Evolutionary conservation across 1,140 invertebrate genomes (phyloP).

Genomic region (Cydia pomonella): DNA sequence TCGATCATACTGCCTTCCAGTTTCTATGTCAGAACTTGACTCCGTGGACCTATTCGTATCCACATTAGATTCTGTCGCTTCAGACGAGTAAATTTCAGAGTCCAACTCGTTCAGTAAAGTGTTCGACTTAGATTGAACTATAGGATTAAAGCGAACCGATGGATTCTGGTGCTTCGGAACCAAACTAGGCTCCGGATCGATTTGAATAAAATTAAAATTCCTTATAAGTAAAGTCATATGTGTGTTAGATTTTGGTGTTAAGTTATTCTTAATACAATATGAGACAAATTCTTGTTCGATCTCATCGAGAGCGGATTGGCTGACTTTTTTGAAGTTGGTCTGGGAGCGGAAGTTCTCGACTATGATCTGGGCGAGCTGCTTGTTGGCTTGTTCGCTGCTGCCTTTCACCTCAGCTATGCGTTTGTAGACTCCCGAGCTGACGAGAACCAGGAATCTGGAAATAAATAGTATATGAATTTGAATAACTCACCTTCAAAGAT

Average conservation of each 20-base stretch:
- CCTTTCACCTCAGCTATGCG: conserved; percentile 89
- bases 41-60: conserved; percentile 69
- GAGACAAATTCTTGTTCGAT: conserved; percentile 92
- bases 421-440: conserved; percentile 93
- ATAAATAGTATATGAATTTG: too few species aligned
- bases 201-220: conserved; percentile 92
- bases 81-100: conserved; percentile 60
- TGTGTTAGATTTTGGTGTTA: conserved; percentile 74
- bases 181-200: conserved; percentile 77
- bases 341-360: conserved; percentile 92
- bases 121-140: conserved; percentile 79
- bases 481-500: too few species aligned
- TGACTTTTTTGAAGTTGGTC: conserved; percentile 89
- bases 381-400: conserved; percentile 89
- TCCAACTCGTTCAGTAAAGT: conserved; percentile 69
- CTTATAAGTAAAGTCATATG: conserved; percentile 89
- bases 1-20: conserved; percentile 68
- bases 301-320: conserved; percentile 93
- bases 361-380: conserved; percentile 89
- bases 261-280: conserved; percentile 85
- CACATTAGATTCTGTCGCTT: conserved; percentile 57
- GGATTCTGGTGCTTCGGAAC: conserved; percentile 57
- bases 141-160: conserved; percentile 82
- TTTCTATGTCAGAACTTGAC: conserved; percentile 75
- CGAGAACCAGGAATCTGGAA: conserved; percentile 88